These are phyloP conservation scores for Enhydra lutris DNA, from an alignment of 2,113 vertebrate genomes.

Conservation along the genomic window DNA sequence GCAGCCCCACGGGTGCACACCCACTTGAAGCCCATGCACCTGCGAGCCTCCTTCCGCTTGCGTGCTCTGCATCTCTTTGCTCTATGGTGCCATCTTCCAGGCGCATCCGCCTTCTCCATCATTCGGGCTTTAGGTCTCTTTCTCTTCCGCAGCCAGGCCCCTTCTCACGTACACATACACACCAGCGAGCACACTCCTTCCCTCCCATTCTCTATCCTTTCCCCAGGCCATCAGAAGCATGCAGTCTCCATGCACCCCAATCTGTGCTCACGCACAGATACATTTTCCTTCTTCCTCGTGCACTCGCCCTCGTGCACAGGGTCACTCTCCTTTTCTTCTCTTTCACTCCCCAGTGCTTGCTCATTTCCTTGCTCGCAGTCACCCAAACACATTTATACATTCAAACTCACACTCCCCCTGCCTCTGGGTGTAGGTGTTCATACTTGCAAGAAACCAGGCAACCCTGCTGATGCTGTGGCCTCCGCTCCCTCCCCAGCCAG, in stretches of 20 bases:
- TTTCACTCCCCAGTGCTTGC: not conserved
- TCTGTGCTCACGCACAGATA: rapidly evolving
- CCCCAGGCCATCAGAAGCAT: not conserved
- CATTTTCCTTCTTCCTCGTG: not conserved
- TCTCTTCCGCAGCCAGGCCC: not conserved
- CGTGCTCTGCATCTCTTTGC: not conserved
- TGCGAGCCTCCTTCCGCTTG: not conserved
- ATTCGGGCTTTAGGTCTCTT: not conserved
- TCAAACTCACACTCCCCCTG: not conserved
- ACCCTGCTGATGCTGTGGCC: not conserved
- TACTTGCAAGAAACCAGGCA: slow-evolving; percentile 5
- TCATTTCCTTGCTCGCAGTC: not conserved
- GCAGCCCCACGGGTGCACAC: not conserved
- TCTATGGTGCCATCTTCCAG: not conserved
- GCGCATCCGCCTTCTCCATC: not conserved
- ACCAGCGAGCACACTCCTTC: not conserved
- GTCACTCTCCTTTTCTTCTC: not conserved
- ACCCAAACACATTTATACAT: slow-evolving; percentile 36
- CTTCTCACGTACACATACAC: not conserved
- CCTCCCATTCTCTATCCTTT: not conserved
- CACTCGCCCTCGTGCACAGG: not conserved
- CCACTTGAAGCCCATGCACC: not conserved
- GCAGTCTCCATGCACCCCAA: not conserved
- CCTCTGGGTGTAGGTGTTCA: slow-evolving; percentile 35
- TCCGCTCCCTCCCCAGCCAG: not conserved